phyloP scores from a whole-genome alignment of 2,797 vertebrate species.

The Peromyscus melanophrys region DNA sequence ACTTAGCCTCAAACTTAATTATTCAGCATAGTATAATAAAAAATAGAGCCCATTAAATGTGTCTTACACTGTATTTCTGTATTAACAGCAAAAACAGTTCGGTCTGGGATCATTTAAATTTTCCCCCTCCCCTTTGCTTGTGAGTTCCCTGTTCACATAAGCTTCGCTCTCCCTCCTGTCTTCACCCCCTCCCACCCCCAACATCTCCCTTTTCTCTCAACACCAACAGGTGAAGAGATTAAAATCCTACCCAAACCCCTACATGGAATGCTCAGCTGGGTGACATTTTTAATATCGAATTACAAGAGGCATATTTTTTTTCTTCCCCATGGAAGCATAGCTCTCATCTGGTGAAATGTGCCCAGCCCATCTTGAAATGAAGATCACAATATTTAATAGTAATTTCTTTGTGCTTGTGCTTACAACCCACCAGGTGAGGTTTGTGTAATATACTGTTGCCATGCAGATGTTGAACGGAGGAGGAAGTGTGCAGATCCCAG shows the following conservation, averaged over 20 bases:
- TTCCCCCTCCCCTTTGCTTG: slow-evolving; percentile 89
- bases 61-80: slow-evolving; percentile 99
- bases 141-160: slow-evolving; percentile 85
- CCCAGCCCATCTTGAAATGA: slow-evolving; percentile 82
- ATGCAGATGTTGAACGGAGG: slow-evolving; percentile 87
- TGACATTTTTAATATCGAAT: slow-evolving; percentile 77
- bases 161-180: background rate
- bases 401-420: slow-evolving; percentile 84
- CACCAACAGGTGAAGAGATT: slow-evolving; percentile 90
- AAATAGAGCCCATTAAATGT: slow-evolving; percentile 99
- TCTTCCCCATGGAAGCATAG: slow-evolving; percentile 82
- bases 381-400: slow-evolving; percentile 80
- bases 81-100: slow-evolving; percentile 99
- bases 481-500: slow-evolving; percentile 75
- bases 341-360: slow-evolving; percentile 67
- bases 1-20: slow-evolving; percentile 99
- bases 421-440: slow-evolving; percentile 86
- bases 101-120: slow-evolving; percentile 98
- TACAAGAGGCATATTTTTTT: slow-evolving; percentile 58
- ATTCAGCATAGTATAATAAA: slow-evolving; percentile 99
- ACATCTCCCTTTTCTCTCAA: slow-evolving; percentile 75
- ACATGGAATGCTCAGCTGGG: slow-evolving; percentile 65
- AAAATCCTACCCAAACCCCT: slow-evolving; percentile 74
- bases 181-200: background rate
- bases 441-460: slow-evolving; percentile 78